These are phyloP conservation scores for Shinisaurus crocodilurus DNA, from an alignment of 2,113 vertebrate species.

Conservation along the genomic window DNA sequence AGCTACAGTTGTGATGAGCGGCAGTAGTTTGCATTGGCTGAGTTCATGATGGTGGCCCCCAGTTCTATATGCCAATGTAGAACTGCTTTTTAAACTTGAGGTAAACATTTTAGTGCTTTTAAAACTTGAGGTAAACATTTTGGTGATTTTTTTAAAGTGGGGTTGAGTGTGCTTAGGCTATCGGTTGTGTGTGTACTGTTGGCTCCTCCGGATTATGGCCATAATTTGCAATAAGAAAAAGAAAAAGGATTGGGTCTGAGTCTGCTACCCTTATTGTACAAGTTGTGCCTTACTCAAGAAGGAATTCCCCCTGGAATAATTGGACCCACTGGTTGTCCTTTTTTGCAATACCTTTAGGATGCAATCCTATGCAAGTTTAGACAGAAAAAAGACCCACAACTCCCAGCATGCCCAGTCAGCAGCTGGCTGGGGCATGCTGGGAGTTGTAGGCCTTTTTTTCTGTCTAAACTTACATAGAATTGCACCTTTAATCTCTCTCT, in stretches of 20 bases:
- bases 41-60: neutral
- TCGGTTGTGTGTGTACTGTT: too few relatives aligned
- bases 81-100: neutral
- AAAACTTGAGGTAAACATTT: neutral
- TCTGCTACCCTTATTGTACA: constrained; percentile 9
- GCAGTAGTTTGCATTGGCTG: constrained; percentile 29
- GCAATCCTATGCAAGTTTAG: too few relatives aligned
- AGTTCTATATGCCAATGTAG: neutral
- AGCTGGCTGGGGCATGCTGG: too few relatives aligned
- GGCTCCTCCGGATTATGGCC: neutral
- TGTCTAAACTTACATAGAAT: too few relatives aligned
- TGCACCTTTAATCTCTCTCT: too few relatives aligned
- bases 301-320: constrained; percentile 2
- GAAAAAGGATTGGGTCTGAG: neutral
- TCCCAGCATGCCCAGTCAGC: too few relatives aligned
- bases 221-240: constrained; percentile 6
- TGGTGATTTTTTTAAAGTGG: neutral
- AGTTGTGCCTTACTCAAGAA: neutral
- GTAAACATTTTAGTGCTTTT: neutral
- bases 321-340: neutral
- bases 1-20: neutral
- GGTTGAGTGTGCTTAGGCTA: neutral
- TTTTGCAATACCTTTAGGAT: constrained; percentile 31
- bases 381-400: too few relatives aligned
- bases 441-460: too few relatives aligned